Percentiles rank a stretch among this genome's conserved stretches.
These are phyloP conservation scores for Encarsia formosa DNA, from an alignment of 2,888 invertebrate genomes.

Conservation along the genomic window DNA sequence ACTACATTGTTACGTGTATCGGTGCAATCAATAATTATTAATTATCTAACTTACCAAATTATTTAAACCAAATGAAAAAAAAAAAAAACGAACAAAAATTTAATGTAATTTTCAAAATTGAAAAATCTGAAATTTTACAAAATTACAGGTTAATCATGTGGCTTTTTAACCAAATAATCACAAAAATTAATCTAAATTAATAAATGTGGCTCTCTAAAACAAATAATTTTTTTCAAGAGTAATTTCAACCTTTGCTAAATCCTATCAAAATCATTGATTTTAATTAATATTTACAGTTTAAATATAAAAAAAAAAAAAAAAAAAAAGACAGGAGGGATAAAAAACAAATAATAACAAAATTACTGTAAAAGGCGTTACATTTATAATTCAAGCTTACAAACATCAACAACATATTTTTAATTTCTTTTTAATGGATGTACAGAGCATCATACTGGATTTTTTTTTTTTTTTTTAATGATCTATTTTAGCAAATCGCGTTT, in stretches of 20 bases:
- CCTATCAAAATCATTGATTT: neutral
- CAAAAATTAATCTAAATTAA: too few relatives aligned
- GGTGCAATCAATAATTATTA: too few relatives aligned
- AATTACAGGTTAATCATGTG: too few relatives aligned
- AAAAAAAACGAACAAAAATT: too few relatives aligned
- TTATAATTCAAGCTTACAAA: slow-evolving; percentile 51
- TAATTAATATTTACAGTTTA: neutral
- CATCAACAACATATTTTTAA: slow-evolving; percentile 46
- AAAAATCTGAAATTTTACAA: too few relatives aligned
- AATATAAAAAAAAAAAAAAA: neutral
- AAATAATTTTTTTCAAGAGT: neutral
- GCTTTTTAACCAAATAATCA: too few relatives aligned
- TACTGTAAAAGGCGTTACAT: slow-evolving; percentile 46
- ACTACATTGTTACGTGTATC: too few relatives aligned
- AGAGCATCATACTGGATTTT: slow-evolving; percentile 19
- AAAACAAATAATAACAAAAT: slow-evolving; percentile 9
- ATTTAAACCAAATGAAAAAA: too few relatives aligned
- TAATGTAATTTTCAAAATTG: too few relatives aligned
- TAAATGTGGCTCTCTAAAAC: too few relatives aligned
- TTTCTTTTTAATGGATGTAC: slow-evolving; percentile 23
- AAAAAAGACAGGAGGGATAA: neutral
- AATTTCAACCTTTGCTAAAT: neutral
- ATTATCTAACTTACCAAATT: too few relatives aligned
- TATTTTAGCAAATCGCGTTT: slow-evolving; percentile 22
- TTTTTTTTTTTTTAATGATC: slow-evolving; percentile 12